These are phyloP conservation scores for Helicoverpa armigera DNA, from an alignment of 1,140 invertebrate species.

Conservation along the genomic window DNA sequence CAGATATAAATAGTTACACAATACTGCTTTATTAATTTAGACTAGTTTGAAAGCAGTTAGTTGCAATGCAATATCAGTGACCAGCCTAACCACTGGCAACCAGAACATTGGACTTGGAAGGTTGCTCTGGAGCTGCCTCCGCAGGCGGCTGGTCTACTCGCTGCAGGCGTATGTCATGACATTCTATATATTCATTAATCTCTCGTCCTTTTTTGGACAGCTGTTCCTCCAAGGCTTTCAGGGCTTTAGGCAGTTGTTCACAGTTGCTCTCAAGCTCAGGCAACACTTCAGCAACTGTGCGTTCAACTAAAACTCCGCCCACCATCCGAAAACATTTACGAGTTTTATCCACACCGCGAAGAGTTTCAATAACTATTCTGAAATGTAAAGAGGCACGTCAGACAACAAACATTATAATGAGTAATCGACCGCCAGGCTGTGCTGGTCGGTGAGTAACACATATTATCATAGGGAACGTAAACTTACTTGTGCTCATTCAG, in stretches of 20 bases:
- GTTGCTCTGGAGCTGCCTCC: conserved; percentile 73
- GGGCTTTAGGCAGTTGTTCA: conserved; percentile 93
- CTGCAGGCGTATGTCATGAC: conserved; percentile 94
- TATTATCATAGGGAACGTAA: not conserved
- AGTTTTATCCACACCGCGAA: conserved; percentile 94
- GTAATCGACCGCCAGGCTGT: too few species aligned
- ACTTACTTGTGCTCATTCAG: conserved; percentile 97
- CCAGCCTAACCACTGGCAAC: conserved; percentile 81
- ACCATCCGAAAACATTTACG: conserved; percentile 98
- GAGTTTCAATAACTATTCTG: conserved; percentile 97
- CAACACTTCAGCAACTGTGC: conserved; percentile 96
- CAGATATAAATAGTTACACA: not conserved
- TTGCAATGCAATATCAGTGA: not conserved
- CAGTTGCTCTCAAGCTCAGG: conserved; percentile 94
- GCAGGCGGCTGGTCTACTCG: conserved; percentile 87
- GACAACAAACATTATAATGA: not conserved
- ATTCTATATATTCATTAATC: conserved; percentile 97
- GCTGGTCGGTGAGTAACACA: too few species aligned
- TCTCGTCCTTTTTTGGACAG: conserved; percentile 95
- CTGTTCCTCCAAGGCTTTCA: conserved; percentile 93
- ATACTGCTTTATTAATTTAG: not conserved
- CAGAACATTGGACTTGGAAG: conserved; percentile 87
- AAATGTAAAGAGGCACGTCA: conserved; percentile 1
- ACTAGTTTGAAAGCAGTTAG: conserved; percentile 15
- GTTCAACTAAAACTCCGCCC: conserved; percentile 97